These are phyloP conservation scores for Procambarus clarkii DNA, from an alignment of 1,140 invertebrate genomes.

Conservation along the genomic window DNA sequence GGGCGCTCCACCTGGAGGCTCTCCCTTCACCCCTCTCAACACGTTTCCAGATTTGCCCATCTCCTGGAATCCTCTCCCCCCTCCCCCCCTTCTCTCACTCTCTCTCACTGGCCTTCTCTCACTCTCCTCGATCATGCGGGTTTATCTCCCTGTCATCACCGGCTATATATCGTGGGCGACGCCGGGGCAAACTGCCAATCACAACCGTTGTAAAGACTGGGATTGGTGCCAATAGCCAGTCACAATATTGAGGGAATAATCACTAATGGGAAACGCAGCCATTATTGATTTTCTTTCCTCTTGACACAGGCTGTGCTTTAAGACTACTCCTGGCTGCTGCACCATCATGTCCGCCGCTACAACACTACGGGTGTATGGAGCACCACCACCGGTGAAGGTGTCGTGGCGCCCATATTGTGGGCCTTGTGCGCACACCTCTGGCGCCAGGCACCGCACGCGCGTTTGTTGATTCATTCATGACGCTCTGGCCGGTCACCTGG, in stretches of 20 bases:
- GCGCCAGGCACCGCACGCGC: too few relatives aligned
- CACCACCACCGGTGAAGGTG: too few relatives aligned
- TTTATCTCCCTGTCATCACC: background rate
- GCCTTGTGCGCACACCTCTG: too few relatives aligned
- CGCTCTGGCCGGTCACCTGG: too few relatives aligned
- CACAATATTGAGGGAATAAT: background rate
- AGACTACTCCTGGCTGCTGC: background rate
- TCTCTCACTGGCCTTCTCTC: background rate
- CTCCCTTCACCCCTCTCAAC: background rate
- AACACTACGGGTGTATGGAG: background rate
- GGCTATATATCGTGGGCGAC: background rate
- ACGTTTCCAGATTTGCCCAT: constrained; percentile 27
- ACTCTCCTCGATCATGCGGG: background rate
- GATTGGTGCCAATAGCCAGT: background rate
- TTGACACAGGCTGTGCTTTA: background rate
- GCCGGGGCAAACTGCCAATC: background rate
- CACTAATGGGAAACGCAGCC: background rate
- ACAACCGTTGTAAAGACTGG: background rate
- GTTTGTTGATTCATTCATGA: too few relatives aligned
- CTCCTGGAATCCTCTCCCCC: background rate
- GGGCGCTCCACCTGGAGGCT: background rate
- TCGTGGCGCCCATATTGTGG: too few relatives aligned
- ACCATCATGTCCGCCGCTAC: background rate
- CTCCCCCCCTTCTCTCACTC: background rate
- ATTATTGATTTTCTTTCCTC: background rate